These are phyloP conservation scores for Phataginus tetradactyla DNA, from an alignment of 2,797 vertebrate species.

Conservation along the genomic window DNA sequence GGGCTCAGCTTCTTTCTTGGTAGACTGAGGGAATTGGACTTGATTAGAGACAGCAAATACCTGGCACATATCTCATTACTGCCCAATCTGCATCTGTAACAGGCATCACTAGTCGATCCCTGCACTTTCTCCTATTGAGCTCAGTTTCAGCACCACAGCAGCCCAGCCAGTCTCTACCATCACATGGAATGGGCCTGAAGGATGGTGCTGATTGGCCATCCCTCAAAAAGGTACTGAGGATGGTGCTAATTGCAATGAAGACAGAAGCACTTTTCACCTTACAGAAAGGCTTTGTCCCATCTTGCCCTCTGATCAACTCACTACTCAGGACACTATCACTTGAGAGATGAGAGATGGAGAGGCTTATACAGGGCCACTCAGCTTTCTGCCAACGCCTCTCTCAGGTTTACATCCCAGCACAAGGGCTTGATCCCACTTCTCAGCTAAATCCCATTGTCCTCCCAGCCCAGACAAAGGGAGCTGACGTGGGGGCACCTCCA, in stretches of 20 bases:
- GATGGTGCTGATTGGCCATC: not conserved
- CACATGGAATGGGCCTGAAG: not conserved
- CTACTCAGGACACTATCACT: not conserved
- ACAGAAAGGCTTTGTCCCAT: no score
- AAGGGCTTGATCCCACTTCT: not conserved
- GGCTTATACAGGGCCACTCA: not conserved
- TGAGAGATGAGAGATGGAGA: not conserved
- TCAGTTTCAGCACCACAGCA: not conserved
- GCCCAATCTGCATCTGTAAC: not conserved
- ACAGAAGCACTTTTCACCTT: not conserved
- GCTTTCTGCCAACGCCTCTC: not conserved
- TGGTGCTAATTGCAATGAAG: not conserved
- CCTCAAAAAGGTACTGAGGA: not conserved
- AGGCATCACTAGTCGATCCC: conserved; percentile 44
- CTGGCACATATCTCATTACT: not conserved
- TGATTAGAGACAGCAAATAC: not conserved
- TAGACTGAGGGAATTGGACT: not conserved
- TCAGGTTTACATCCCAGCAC: not conserved
- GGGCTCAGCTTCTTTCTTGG: not conserved
- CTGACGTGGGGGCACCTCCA: not conserved
- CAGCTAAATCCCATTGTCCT: not conserved
- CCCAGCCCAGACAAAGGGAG: not conserved
- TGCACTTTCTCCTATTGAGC: not conserved
- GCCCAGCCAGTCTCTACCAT: not conserved
- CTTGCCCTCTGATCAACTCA: not conserved